These are phyloP conservation scores for Platynereis dumerilii DNA, from an alignment of 2,888 invertebrate genomes.

Conservation along the genomic window DNA sequence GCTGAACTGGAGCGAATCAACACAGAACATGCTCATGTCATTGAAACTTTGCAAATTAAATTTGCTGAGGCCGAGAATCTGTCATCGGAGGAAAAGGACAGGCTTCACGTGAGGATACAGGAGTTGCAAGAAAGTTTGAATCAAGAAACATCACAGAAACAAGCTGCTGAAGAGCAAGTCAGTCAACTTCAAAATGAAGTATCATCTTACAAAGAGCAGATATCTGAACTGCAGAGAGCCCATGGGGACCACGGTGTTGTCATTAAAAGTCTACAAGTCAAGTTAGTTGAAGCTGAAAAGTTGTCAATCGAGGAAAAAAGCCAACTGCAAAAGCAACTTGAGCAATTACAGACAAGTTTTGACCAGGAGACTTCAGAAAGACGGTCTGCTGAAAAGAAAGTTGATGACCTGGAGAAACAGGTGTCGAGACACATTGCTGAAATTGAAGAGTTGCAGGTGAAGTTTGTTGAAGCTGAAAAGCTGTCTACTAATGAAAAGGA, in stretches of 20 bases:
- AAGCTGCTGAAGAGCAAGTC: background rate
- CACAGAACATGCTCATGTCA: background rate
- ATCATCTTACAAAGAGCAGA: background rate
- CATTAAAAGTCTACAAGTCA: too few relatives aligned
- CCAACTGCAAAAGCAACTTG: background rate
- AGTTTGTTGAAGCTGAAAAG: too few relatives aligned
- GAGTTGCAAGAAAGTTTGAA: slow-evolving; percentile 2
- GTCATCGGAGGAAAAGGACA: background rate
- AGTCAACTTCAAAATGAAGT: background rate
- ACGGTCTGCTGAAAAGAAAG: too few relatives aligned
- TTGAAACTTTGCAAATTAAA: background rate
- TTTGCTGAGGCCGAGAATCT: background rate
- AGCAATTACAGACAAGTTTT: background rate
- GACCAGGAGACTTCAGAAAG: background rate
- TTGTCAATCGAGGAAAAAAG: background rate
- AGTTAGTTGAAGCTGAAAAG: too few relatives aligned
- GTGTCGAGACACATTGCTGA: too few relatives aligned
- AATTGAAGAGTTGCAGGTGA: too few relatives aligned
- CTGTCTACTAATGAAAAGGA: background rate
- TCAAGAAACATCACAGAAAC: background rate
- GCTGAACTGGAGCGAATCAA: too few relatives aligned
- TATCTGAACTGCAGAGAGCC: too few relatives aligned
- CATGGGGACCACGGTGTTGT: too few relatives aligned
- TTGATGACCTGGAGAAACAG: too few relatives aligned
- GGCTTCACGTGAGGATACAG: background rate